phyloP scores from a whole-genome alignment of 2,113 vertebrate species.

The Hippopotamus amphibius region DNA sequence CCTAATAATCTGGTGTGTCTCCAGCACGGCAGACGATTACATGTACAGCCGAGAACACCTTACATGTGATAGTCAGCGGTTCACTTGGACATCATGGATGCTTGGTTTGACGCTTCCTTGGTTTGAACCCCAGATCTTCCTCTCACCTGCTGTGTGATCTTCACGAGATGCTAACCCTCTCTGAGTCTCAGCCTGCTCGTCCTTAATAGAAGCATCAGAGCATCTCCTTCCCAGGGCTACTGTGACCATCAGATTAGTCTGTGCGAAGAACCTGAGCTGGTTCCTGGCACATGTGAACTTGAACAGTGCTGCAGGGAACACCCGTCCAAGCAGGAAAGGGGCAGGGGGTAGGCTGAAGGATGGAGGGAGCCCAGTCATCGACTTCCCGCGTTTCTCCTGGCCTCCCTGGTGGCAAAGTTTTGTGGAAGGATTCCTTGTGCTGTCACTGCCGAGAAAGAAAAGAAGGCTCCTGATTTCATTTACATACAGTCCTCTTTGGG shows the following conservation, averaged over 20 bases:
- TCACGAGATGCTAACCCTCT: not conserved
- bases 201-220: not conserved
- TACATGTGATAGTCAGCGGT: fast-evolving
- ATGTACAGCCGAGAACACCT: fast-evolving
- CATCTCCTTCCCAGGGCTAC: not conserved
- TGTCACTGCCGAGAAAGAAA: not conserved
- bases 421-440: not conserved
- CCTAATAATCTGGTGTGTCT: fast-evolving
- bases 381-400: not conserved
- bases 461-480: not conserved
- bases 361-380: not conserved
- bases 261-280: fast-evolving
- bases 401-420: not conserved
- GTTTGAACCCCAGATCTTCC: not conserved
- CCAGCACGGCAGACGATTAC: fast-evolving
- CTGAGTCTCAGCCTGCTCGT: not conserved
- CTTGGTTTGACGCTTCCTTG: not conserved
- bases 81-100: fast-evolving
- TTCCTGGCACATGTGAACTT: too few species aligned
- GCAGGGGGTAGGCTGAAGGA: too few species aligned
- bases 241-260: not conserved
- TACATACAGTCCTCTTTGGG: fast-evolving
- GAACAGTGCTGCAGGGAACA: not conserved
- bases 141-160: not conserved
- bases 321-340: not conserved